Conservation (phyloP, 2,888 invertebrate species). For the Bibio marci region DNA sequence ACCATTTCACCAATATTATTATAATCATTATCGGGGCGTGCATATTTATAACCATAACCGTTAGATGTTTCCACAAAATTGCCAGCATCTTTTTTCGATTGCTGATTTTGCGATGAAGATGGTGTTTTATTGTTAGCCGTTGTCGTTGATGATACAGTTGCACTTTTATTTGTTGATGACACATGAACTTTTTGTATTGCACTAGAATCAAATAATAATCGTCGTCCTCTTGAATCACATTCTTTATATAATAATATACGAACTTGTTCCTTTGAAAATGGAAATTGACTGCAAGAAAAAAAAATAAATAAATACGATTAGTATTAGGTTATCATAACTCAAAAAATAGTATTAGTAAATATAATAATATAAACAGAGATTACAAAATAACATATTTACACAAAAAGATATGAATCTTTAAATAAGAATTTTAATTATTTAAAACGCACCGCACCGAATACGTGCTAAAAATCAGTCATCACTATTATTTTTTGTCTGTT, state of each 20-base stretch:
- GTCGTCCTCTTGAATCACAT: conserved; percentile 66
- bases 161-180: conserved; percentile 13
- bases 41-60: conserved; percentile 32
- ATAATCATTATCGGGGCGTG: conserved; percentile 48
- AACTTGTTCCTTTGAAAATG: conserved; percentile 55
- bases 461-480: too few species aligned
- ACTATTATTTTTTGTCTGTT: too few species aligned
- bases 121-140: not conserved
- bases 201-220: conserved; percentile 68
- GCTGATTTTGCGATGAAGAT: not conserved
- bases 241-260: conserved; percentile 71
- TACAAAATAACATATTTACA: too few species aligned
- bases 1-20: conserved; percentile 76
- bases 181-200: conserved; percentile 42
- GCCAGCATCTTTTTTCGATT: not conserved
- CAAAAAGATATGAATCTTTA: too few species aligned
- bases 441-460: too few species aligned
- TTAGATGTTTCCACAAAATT: conserved; percentile 3
- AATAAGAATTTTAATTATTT: too few species aligned
- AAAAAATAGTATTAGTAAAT: too few species aligned
- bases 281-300: conserved; percentile 27
- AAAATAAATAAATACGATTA: not conserved
- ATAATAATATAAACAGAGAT: too few species aligned
- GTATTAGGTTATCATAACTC: too few species aligned
- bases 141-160: conserved; percentile 7